Evolutionary conservation across 1,140 invertebrate genomes (phyloP), one percentile per base, ranked within the genome.

Genomic region (Vollenhovia emeryi): DNA sequence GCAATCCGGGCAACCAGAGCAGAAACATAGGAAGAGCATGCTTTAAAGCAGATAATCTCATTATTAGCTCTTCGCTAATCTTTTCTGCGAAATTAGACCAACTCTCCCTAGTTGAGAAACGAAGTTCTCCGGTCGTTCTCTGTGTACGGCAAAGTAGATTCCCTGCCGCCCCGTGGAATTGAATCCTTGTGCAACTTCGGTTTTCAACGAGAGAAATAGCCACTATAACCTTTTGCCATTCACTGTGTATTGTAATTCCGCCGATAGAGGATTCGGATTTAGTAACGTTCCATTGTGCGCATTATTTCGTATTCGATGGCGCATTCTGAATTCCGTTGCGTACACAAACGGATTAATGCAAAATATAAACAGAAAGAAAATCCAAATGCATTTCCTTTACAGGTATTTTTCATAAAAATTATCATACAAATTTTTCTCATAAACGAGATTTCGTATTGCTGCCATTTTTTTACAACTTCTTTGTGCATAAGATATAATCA

Each of bases 61-160:
- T 91, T 91, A 91, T 88, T 84, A 69, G 74, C 15, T 79, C 55
- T 52, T 85, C 59, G 87, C 87, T 91, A 91, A 91, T 91, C 89
- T 91, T 87, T 82, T 85, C 69, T 60, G 21, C 24, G 45, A 57
- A 91, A 91, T 91, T 90, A 91, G 87, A 87, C 74, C 73, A 85
- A 91, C 59, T 87, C 79, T 88, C 84, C 73, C 45, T 52, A 88
- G 50, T 66, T 59, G 21, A n/a, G 52, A 27, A 86, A 84, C 59
- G 52, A 75, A 74, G 30, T 80, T 91, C 40, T 40, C 57, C 24
- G n/a, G 52, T 9, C 13, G 45, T 79, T 50, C 60, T 79, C 48
- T 68, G 74, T 55, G 79, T 71, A 18, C 24, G 57, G 60, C 73
- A 86, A 84, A 85, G 74, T 75, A 84, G 71, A 74, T 86, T 86